Evolutionary conservation across 2,888 invertebrate species (phyloP).

Genomic region (Lacanobia oleracea): DNA sequence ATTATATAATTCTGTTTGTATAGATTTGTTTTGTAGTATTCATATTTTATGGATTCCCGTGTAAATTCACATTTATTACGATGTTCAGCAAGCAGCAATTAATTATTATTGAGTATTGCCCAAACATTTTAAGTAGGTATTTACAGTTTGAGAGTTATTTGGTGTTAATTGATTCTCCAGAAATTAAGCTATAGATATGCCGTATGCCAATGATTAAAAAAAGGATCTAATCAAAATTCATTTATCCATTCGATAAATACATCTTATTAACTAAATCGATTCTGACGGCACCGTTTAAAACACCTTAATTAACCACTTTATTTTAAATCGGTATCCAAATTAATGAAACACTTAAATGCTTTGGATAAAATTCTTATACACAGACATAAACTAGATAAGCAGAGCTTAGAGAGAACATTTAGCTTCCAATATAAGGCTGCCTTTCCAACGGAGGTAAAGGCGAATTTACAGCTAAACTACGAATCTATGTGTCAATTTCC

Average conservation of each 20-base stretch:
- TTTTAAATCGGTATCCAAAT: slow-evolving; percentile 63
- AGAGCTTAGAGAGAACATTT: slow-evolving; percentile 74
- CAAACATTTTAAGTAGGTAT: background rate
- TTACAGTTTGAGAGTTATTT: background rate
- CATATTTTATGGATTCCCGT: background rate
- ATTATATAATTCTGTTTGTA: background rate
- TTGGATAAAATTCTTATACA: slow-evolving; percentile 74
- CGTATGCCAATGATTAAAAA: background rate
- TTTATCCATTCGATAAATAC: slow-evolving; percentile 39
- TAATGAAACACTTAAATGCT: slow-evolving; percentile 72
- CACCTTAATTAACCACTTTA: slow-evolving; percentile 70
- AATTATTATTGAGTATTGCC: background rate
- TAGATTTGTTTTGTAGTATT: background rate
- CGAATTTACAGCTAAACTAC: background rate
- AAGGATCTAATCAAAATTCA: slow-evolving; percentile 47
- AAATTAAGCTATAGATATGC: slow-evolving; percentile 29
- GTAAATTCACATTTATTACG: background rate
- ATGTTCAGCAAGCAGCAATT: background rate
- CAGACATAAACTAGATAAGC: slow-evolving; percentile 81
- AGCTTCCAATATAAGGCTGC: slow-evolving; percentile 68
- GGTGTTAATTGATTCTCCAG: slow-evolving; percentile 10
- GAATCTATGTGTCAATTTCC: background rate
- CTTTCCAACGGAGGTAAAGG: background rate
- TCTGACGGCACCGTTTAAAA: slow-evolving; percentile 59
- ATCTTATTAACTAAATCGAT: slow-evolving; percentile 46